Evolutionary conservation across 2,888 invertebrate species (phyloP), one percentile per base, ranked within the genome.

Genomic region (Meloe dianella): DNA sequence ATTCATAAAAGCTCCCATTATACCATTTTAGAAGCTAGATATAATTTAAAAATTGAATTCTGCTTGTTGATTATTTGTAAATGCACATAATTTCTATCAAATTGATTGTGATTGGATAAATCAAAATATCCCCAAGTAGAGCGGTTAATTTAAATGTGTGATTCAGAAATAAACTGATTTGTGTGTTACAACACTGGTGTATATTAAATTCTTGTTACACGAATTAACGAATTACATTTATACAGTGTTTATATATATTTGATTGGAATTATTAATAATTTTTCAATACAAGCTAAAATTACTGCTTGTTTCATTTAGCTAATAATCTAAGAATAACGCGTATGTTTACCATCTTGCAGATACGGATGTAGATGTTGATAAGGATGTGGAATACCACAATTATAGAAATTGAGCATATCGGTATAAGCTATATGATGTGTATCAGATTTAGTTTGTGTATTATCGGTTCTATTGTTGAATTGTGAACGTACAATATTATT

Each of bases 381-480:
- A 47, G 83, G 81, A 72, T 83, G 82, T 41, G 82, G 76, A 22
- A 84, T 80, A 63, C 82, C 82, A 69, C 84, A 84, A 71, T 84
- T 84, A 69, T 84, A 84, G 61, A 84, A 81, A 73, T 83, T 84
- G 79, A 84, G 79, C 83, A 84, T 84, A 69, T 84, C 84, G 9
- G 83, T 80, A 71, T 84, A 84, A 66, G 83, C 82, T 59, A 83
- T 71, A 73, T 83, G 83, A 67, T 82, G 83, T n/a, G 78, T 22
- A 66, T 82, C 80, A 5, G 78, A 67, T 77, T 82, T 83, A 30
- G 81, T 76, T 61, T 78, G 79, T n/a, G 81, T 67, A 68, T 78
- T 82, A 71, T 83, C 83, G 4, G 80, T 71, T 67, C 79, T 74
- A 32, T 76, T 71, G 54, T 70, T 72, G 29, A 76, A 65, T 61